A percentile compares a stretch with the other conserved stretches of the same genome.
phyloP scores from a whole-genome alignment of 2,888 invertebrate genomes.

The Lithosia quadra region DNA sequence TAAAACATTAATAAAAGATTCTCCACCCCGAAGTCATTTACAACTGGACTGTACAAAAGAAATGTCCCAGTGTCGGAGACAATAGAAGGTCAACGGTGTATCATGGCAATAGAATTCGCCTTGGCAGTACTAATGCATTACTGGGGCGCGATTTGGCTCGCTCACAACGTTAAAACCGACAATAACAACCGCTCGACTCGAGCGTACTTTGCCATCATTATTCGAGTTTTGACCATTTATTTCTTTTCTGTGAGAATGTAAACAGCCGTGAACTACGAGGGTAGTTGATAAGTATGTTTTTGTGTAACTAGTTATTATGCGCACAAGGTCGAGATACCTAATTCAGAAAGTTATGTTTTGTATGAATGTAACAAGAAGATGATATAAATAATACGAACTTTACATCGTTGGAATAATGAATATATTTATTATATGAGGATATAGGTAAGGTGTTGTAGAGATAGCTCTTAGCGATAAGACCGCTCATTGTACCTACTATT shows the following conservation, averaged over 20 bases:
- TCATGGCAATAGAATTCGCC: constrained; percentile 80
- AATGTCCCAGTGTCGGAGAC: constrained; percentile 72
- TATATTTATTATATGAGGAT: too few relatives aligned
- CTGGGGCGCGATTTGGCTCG: constrained; percentile 74
- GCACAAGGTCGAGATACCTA: constrained; percentile 29
- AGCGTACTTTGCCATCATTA: constrained; percentile 46
- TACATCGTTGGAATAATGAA: background rate
- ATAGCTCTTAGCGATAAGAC: too few relatives aligned
- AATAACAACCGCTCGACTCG: constrained; percentile 53
- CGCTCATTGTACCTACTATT: too few relatives aligned
- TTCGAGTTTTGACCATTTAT: constrained; percentile 45
- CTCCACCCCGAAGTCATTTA: constrained; percentile 21
- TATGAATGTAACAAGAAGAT: background rate
- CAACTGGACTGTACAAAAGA: constrained; percentile 53
- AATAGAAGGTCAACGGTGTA: constrained; percentile 81
- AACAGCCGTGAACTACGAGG: constrained; percentile 39
- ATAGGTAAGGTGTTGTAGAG: too few relatives aligned
- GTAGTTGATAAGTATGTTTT: constrained; percentile 32
- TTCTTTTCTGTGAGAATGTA: constrained; percentile 35
- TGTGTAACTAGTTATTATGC: constrained; percentile 25
- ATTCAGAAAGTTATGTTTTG: constrained; percentile 12
- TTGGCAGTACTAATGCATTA: constrained; percentile 78
- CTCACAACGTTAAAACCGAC: constrained; percentile 66
- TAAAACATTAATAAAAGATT: constrained; percentile 21
- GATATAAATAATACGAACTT: constrained; percentile 3